Evolutionary conservation across 2,113 vertebrate species (phyloP).

Genomic region (Ptilonorhynchus violaceus): DNA sequence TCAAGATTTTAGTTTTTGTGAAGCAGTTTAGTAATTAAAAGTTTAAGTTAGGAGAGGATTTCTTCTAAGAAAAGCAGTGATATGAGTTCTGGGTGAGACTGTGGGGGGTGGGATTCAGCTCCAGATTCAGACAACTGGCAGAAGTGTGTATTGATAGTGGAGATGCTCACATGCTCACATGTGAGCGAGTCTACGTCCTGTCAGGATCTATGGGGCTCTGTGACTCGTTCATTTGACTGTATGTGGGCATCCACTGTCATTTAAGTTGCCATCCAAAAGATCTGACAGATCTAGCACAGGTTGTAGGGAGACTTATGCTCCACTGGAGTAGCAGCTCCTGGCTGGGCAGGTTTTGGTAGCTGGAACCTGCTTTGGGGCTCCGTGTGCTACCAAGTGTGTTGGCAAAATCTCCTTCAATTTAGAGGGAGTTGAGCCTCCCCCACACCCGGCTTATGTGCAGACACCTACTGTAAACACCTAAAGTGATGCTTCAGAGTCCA

Average conservation of each 20-base stretch:
- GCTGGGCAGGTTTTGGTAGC: rapidly evolving
- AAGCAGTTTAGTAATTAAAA: not conserved
- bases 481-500: not conserved
- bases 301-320: not conserved
- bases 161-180: not conserved
- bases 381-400: rapidly evolving
- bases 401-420: not conserved
- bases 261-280: not conserved
- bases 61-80: not conserved
- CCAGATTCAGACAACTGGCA: not conserved
- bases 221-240: not conserved
- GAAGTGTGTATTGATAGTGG: not conserved
- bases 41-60: not conserved
- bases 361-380: not conserved
- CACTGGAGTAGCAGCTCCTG: not conserved
- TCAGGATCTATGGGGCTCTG: not conserved
- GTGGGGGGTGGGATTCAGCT: not conserved
- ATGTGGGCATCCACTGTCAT: not conserved
- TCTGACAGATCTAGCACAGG: not conserved
- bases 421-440: not conserved
- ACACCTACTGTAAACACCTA: not conserved
- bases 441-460: rapidly evolving
- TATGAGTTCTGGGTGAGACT: rapidly evolving
- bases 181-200: not conserved
- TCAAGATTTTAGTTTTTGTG: not conserved